Evolutionary conservation across 2,888 invertebrate species (phyloP).

Genomic region (Maniola hyperantus): DNA sequence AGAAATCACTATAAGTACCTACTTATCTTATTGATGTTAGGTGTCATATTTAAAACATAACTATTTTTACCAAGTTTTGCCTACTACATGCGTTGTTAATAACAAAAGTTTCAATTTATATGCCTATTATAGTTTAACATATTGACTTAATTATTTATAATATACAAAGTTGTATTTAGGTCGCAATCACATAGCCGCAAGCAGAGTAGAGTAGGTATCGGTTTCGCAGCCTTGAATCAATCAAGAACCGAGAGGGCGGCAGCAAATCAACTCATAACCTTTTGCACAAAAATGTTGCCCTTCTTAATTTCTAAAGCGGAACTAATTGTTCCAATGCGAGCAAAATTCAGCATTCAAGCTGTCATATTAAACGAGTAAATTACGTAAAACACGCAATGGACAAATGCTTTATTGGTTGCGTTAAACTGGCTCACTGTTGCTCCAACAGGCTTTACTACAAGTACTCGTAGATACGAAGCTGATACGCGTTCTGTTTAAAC

Average conservation of each 20-base stretch:
- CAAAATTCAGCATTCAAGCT: slow-evolving; percentile 57
- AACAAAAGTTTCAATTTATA: background rate
- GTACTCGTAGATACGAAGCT: slow-evolving; percentile 46
- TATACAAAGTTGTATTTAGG: slow-evolving; percentile 47
- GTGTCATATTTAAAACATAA: background rate
- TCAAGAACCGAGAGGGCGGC: slow-evolving; percentile 63
- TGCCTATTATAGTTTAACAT: background rate
- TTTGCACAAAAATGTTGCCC: slow-evolving; percentile 59
- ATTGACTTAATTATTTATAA: background rate
- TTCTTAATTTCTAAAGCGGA: slow-evolving; percentile 70
- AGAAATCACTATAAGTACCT: no score
- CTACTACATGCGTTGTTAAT: background rate
- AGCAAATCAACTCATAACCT: slow-evolving; percentile 53
- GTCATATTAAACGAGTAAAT: slow-evolving; percentile 63
- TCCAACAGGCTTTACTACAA: slow-evolving; percentile 56
- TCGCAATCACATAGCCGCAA: slow-evolving; percentile 56
- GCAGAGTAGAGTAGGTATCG: slow-evolving; percentile 56
- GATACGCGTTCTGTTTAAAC: slow-evolving; percentile 59
- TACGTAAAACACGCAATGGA: slow-evolving; percentile 68
- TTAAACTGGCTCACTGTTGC: slow-evolving; percentile 56
- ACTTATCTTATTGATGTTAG: no score
- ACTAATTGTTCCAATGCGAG: slow-evolving; percentile 61
- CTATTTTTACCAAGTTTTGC: background rate
- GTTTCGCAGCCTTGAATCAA: slow-evolving; percentile 72
- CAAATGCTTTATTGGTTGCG: slow-evolving; percentile 56